Conservation (phyloP, 1,140 invertebrate species). For the Ostrea denselamellosa region DNA sequence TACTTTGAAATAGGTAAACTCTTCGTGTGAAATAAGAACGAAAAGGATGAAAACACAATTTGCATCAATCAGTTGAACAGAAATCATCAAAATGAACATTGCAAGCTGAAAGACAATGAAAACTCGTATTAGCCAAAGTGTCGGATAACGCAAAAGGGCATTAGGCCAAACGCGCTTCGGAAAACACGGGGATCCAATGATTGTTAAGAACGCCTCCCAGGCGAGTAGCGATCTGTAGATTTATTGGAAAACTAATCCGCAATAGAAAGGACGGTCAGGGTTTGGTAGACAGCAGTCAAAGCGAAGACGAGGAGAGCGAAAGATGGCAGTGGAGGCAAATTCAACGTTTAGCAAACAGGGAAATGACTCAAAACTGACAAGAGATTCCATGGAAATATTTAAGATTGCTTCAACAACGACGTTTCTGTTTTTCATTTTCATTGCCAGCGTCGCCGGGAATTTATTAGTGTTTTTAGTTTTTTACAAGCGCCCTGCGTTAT, state of each 20-base stretch:
- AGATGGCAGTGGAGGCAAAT: constrained; percentile 1
- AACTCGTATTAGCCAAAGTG: constrained; percentile 15
- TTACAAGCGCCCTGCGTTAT: constrained; percentile 80
- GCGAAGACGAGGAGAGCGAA: constrained; percentile 1
- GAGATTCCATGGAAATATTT: constrained; percentile 29
- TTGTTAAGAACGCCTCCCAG: not conserved
- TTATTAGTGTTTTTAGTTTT: constrained; percentile 82
- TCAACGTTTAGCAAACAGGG: constrained; percentile 2
- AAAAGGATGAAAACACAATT: not conserved
- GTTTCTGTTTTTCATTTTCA: constrained; percentile 68
- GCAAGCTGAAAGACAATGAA: constrained; percentile 8
- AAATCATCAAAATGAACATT: constrained; percentile 21
- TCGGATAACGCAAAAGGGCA: constrained; percentile 10
- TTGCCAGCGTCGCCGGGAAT: constrained; percentile 80
- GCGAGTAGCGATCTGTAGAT: constrained; percentile 14
- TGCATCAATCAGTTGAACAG: not conserved
- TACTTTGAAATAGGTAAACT: not conserved
- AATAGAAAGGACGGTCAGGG: not conserved
- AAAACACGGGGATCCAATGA: constrained; percentile 10
- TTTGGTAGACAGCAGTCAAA: constrained; percentile 25
- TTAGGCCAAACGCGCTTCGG: not conserved
- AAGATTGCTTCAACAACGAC: constrained; percentile 48
- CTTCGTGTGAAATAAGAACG: not conserved
- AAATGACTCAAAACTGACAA: constrained; percentile 23
- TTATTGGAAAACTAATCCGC: constrained; percentile 39